Evolutionary conservation across 2,113 vertebrate genomes (phyloP).

Genomic region (Glaucomys volans): DNA sequence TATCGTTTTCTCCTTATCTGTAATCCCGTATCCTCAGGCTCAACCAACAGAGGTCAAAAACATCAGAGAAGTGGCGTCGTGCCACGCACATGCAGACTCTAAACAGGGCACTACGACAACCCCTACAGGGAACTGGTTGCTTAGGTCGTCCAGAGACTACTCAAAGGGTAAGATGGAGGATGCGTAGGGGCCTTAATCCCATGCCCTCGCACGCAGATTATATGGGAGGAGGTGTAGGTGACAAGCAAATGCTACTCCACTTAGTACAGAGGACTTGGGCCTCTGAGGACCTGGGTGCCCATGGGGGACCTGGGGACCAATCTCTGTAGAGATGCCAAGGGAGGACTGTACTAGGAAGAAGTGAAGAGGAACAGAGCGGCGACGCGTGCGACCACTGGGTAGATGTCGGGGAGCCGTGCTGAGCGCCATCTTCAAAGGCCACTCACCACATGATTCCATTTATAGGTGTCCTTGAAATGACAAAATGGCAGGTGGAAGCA

Average conservation of each 20-base stretch:
- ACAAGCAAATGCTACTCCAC: too few species aligned
- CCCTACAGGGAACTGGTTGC: too few species aligned
- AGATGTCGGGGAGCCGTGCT: neutral
- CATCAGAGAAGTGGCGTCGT: too few species aligned
- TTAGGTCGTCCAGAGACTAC: too few species aligned
- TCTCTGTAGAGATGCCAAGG: neutral
- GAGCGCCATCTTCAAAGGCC: neutral
- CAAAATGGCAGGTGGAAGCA: neutral
- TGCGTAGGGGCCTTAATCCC: too few species aligned
- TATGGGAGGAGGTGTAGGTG: too few species aligned
- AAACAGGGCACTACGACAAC: too few species aligned
- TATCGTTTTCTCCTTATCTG: neutral
- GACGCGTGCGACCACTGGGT: neutral
- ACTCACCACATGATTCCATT: neutral
- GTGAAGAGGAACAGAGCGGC: neutral
- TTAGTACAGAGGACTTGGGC: neutral
- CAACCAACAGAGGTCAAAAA: neutral
- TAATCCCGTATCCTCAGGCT: neutral
- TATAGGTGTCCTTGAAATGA: neutral
- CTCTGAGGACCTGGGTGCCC: neutral
- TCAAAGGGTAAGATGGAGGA: too few species aligned
- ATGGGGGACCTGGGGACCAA: neutral
- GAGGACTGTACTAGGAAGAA: neutral
- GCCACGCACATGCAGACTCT: too few species aligned
- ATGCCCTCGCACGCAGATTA: too few species aligned